Conservation (phyloP, 2,113 vertebrate genomes). For the Oophaga pumilio region DNA sequence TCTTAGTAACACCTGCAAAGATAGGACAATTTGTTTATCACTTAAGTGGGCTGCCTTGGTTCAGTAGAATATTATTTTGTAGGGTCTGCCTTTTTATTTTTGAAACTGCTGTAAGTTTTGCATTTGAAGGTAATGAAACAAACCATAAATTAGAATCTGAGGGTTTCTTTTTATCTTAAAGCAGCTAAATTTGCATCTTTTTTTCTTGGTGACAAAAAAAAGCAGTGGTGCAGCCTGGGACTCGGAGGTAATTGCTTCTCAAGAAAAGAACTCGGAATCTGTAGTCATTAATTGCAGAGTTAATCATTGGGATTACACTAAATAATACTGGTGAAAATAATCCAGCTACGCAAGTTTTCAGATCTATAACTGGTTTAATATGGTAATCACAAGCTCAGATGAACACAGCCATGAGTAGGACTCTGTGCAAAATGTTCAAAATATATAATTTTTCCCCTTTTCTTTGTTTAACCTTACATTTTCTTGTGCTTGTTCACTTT, state of each 20-base stretch:
- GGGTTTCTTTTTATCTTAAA: constrained; percentile 39
- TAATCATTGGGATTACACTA: constrained; percentile 51
- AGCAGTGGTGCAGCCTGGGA: constrained; percentile 35
- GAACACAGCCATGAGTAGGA: constrained; percentile 30
- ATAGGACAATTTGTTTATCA: constrained; percentile 33
- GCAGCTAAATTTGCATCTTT: constrained; percentile 54
- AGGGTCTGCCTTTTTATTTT: constrained; percentile 10
- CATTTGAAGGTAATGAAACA: constrained; percentile 50
- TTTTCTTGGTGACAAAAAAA: constrained; percentile 51
- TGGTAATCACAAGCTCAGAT: constrained; percentile 50
- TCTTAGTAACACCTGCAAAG: constrained; percentile 45
- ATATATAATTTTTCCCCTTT: constrained; percentile 37
- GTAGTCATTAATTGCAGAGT: constrained; percentile 52
- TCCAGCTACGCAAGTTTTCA: constrained; percentile 46
- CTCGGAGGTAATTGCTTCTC: constrained; percentile 45
- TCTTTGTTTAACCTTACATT: background rate
- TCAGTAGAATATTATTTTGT: constrained; percentile 34
- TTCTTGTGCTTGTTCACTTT: background rate
- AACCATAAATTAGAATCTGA: constrained; percentile 49
- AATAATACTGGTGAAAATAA: constrained; percentile 46
- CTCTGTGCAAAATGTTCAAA: constrained; percentile 24
- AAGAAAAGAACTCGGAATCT: constrained; percentile 49
- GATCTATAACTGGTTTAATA: constrained; percentile 51
- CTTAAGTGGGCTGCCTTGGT: constrained; percentile 17
- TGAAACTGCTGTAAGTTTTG: constrained; percentile 44